These are phyloP conservation scores for Hyaena hyaena DNA, from an alignment of 2,113 vertebrate genomes.

Conservation along the genomic window DNA sequence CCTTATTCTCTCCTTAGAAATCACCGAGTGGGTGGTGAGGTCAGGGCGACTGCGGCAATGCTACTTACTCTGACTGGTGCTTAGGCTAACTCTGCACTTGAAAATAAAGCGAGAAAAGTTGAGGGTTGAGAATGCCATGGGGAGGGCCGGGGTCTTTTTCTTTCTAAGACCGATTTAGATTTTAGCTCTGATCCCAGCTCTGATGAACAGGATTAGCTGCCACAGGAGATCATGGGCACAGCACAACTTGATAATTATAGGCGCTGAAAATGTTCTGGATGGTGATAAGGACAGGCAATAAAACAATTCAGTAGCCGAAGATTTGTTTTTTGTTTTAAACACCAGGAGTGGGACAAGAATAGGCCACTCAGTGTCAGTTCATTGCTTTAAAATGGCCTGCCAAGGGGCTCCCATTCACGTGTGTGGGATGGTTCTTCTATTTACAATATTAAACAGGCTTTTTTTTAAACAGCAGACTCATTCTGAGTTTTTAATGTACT, in stretches of 20 bases:
- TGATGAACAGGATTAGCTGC: background rate
- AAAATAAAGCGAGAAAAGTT: constrained; percentile 18
- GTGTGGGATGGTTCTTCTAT: background rate
- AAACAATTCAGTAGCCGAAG: background rate
- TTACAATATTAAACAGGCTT: background rate
- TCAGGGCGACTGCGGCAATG: background rate
- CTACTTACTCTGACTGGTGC: background rate
- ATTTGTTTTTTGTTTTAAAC: background rate
- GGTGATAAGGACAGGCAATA: background rate
- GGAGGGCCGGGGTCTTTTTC: background rate
- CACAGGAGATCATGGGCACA: background rate
- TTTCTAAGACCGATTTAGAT: background rate
- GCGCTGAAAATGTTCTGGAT: background rate
- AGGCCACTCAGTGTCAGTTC: background rate
- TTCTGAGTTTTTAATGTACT: background rate
- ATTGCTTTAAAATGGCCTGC: background rate
- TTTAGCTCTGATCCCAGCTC: background rate
- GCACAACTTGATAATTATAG: background rate
- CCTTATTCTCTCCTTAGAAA: background rate
- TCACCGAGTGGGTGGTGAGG: background rate
- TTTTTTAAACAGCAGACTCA: background rate
- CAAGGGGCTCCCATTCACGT: background rate
- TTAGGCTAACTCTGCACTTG: constrained; percentile 33
- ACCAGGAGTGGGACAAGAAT: background rate
- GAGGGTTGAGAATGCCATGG: background rate